Evolutionary conservation across 2,888 invertebrate genomes (phyloP), one percentile per base, ranked within the genome.

Genomic region (Epirrita christyi): DNA sequence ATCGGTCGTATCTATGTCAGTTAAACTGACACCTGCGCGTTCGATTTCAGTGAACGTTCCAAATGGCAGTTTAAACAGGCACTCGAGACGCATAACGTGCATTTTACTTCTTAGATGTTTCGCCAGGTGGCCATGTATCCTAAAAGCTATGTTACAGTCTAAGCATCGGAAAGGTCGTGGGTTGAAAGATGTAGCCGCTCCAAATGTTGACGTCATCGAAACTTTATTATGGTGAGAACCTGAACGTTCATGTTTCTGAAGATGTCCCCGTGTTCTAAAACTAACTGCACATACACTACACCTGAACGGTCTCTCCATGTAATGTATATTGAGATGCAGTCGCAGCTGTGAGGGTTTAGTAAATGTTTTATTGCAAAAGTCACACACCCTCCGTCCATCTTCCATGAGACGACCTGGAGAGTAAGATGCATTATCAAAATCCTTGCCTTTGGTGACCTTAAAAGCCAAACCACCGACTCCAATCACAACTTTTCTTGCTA

Each of bases 31-130:
- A 64, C 97, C 97, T 38, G 96, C 97, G 45, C 98, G 93, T 87
- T 98, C 98, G 78, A 99, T 96, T 89, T 98, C 97, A 8, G 98
- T 97, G 81, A 98, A 98, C 42, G 98, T 96, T 51, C 98, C 98
- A 78, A 97, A 97, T 0, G 98, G 98, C 68, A 99, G 90, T 86
- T 98, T 98, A 55, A 97, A 97, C 64, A 98, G 90, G 80, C 97
- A 97, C 85, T 98, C 98, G 63, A 98, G 92, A 73, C 97, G 96
- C 95, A 97, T 97, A 40, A 98, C 98, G 80, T 99, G 99, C 94
- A 97, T 97, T 92, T 98, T 98, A 64, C 98, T 98, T 55, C 99
- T 95, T 61, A 99, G 93, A 93, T 99, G 99, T 86, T 99, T 99
- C 0, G 98, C 98, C 73, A 99, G 92, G 86, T 99, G 99, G 0